Base-by-base conservation (phyloP, 2,797 vertebrate genomes). In the Chrysolophus pictus region DNA sequence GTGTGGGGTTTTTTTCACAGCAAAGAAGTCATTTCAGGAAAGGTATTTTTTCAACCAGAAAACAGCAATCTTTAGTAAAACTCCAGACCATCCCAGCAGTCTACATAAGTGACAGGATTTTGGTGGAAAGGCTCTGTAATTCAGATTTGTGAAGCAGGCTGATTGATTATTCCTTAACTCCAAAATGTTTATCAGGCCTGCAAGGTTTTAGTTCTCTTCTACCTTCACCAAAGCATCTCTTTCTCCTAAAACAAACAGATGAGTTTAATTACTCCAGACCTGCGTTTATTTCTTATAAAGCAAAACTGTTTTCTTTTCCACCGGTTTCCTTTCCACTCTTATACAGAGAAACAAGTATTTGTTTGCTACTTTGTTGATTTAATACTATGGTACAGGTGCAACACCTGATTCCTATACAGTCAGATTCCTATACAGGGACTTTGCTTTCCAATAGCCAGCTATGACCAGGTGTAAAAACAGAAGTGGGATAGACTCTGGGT, bases 331-430 rank as follows among this genome's bases (percentile, higher is more conserved):
- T 70, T 67, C 42, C 39, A 21, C 46, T 49, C 6, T 1, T 17
- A 5, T 1, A 31, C 21, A 51, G 29, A 84, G 46, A 76, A 63
- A 26, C 37, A 51, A 46, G 29, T 9, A 11, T 5, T 14, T 37
- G 42, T 41, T 62, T 29, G 41, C 0, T 1, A 62, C 51, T 21
- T 13, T 29, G 12, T 10, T 13, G 39, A 12, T 28, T 33, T 11
- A 9, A 3, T 11, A 4, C 7, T 23, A 4, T 13, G 24, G 55
- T 22, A n/a, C 37, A 41, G 55, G 4, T 8, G 26, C 0, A 9
- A 33, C 35, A 19, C 28, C 26, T 42, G 69, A 19, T 7, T 11
- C 31, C 81, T 67, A n/a, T n/a, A n/a, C n/a, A n/a, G n/a, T n/a
- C n/a, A n/a, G n/a, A n/a, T n/a, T n/a, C n/a, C n/a, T n/a, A n/a